Conservation (phyloP, 2,797 vertebrate species). For the Apogon talboti region DNA sequence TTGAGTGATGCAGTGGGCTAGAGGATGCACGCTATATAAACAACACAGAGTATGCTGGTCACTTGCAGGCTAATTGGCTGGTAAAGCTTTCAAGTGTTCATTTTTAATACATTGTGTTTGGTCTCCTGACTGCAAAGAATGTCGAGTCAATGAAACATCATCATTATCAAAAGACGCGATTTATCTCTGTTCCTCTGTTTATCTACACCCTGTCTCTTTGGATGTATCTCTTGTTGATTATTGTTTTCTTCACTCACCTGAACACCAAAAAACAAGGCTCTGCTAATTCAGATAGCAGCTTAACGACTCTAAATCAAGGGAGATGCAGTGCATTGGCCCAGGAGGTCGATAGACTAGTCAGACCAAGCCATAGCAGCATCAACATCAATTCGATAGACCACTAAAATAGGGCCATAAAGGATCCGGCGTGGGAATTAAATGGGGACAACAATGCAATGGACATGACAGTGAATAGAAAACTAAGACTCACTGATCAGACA, state of each 20-base stretch:
- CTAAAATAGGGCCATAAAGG: conserved; percentile 49
- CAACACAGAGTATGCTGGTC: not conserved
- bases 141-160: conserved; percentile 14
- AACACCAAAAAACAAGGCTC: conserved; percentile 49
- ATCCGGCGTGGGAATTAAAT: conserved; percentile 39
- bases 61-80: conserved; percentile 25
- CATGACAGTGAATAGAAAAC: conserved; percentile 25
- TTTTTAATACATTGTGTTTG: not conserved
- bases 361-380: conserved; percentile 53
- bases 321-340: conserved; percentile 41
- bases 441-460: conserved; percentile 21
- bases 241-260: conserved; percentile 45
- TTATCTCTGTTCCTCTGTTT: not conserved
- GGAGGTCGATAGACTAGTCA: conserved; percentile 55
- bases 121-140: conserved; percentile 4
- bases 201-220: conserved; percentile 16
- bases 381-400: conserved; percentile 53
- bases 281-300: conserved; percentile 47
- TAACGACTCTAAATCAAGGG: conserved; percentile 55
- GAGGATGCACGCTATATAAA: conserved; percentile 34
- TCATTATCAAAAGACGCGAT: conserved; percentile 19
- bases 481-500: conserved; percentile 4
- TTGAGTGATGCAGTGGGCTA: conserved; percentile 24
- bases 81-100: conserved; percentile 32
- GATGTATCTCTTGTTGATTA: conserved; percentile 32